Evolutionary conservation across 2,113 vertebrate genomes (phyloP).

Genomic region (Siniperca chuatsi): DNA sequence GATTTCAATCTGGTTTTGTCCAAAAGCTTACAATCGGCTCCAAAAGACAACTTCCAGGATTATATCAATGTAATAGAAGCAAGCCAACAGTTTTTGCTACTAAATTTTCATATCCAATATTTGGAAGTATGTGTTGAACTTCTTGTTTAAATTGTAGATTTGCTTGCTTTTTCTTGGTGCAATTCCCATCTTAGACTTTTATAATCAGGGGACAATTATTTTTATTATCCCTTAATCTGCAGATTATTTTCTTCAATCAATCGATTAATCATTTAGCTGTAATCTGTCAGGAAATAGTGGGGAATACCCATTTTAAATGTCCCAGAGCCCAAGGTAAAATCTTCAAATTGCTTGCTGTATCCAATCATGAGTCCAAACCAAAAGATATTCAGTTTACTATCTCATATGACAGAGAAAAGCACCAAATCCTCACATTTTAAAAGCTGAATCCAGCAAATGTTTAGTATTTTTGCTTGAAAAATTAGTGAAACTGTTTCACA

Average conservation of each 20-base stretch:
- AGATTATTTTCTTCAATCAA: background rate
- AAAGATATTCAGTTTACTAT: background rate
- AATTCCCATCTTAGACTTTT: background rate
- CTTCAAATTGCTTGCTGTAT: background rate
- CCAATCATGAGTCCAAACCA: background rate
- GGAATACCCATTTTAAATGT: background rate
- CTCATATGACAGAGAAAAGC: background rate
- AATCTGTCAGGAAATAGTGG: background rate
- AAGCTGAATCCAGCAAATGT: background rate
- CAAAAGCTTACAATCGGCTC: constrained; percentile 1
- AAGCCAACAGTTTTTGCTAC: background rate
- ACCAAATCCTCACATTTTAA: background rate
- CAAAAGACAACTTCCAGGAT: background rate
- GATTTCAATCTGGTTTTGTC: constrained; percentile 6
- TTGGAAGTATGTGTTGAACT: background rate
- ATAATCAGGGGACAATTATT: background rate
- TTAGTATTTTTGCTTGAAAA: background rate
- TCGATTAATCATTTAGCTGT: background rate
- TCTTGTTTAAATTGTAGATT: background rate
- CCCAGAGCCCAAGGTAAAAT: background rate
- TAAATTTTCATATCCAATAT: background rate
- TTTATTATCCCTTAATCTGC: background rate
- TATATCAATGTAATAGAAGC: background rate
- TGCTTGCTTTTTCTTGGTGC: background rate
- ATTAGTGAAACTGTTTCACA: no score